Evolutionary conservation across 2,797 vertebrate genomes (phyloP).

Genomic region (Tympanoctomys barrerae): DNA sequence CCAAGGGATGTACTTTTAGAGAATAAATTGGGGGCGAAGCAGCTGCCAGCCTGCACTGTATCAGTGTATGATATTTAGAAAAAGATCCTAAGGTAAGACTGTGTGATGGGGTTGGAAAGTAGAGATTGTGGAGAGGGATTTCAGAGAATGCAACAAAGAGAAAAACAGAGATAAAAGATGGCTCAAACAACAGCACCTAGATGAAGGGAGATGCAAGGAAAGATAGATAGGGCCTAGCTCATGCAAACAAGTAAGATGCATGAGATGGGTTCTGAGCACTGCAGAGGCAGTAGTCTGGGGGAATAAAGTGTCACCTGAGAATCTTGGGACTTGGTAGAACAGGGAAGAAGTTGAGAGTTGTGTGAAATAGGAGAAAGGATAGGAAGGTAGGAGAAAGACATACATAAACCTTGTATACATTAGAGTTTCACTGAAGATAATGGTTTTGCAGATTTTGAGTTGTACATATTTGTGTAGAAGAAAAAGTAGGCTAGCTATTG

Average conservation of each 20-base stretch:
- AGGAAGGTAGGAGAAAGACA: not conserved
- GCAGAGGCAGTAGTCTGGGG: not conserved
- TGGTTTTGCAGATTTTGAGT: slow-evolving; percentile 13
- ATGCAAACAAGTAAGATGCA: not conserved
- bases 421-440: slow-evolving; percentile 10
- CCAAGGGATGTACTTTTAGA: not conserved
- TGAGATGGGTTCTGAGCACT: not conserved
- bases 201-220: not conserved
- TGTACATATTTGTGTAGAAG: slow-evolving; percentile 10
- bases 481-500: slow-evolving; percentile 20
- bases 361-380: not conserved
- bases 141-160: not conserved
- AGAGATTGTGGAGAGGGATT: not conserved
- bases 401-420: not conserved
- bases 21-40: not conserved
- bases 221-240: not conserved
- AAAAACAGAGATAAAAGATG: not conserved
- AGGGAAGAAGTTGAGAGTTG: not conserved
- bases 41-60: too few relatives aligned
- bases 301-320: not conserved
- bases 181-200: not conserved
- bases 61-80: not conserved
- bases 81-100: not conserved
- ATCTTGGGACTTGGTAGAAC: not conserved
- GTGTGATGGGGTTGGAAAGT: not conserved